Evolutionary conservation across 2,797 vertebrate species (phyloP).

Genomic region (Liparis tanakae): DNA sequence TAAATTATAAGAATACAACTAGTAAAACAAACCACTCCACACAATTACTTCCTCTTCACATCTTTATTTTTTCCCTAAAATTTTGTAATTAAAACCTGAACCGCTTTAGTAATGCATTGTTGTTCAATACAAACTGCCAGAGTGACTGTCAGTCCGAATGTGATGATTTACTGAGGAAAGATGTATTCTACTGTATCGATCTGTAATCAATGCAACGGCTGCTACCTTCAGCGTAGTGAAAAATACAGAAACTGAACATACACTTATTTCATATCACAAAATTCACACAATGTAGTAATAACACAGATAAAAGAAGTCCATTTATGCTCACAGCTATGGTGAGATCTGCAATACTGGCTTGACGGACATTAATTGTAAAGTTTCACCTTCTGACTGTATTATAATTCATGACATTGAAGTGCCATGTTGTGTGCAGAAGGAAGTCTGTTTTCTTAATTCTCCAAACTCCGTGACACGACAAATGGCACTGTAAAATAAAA

Average conservation of each 20-base stretch:
- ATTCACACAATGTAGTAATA: constrained; percentile 81
- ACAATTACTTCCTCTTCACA: constrained; percentile 61
- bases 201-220: constrained; percentile 74
- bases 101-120: constrained; percentile 47
- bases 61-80: constrained; percentile 69
- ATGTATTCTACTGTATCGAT: constrained; percentile 65
- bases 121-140: constrained; percentile 71
- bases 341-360: constrained; percentile 80
- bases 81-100: constrained; percentile 76
- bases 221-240: constrained; percentile 79
- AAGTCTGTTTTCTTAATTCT: constrained; percentile 46
- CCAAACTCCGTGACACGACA: constrained; percentile 49
- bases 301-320: constrained; percentile 80
- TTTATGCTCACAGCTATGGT: constrained; percentile 66
- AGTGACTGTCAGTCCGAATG: constrained; percentile 70
- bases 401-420: constrained; percentile 67
- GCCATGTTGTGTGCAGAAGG: constrained; percentile 43
- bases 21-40: constrained; percentile 21
- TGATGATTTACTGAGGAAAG: constrained; percentile 76
- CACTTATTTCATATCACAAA: constrained; percentile 83
- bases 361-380: constrained; percentile 66
- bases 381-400: constrained; percentile 69
- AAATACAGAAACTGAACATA: constrained; percentile 81
- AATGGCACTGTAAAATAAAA: constrained; percentile 77
- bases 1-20: background rate